A percentile compares a stretch with the other conserved stretches of the same genome.
Conservation (phyloP, 2,888 invertebrate genomes). For the Platycheirus albimanus region DNA sequence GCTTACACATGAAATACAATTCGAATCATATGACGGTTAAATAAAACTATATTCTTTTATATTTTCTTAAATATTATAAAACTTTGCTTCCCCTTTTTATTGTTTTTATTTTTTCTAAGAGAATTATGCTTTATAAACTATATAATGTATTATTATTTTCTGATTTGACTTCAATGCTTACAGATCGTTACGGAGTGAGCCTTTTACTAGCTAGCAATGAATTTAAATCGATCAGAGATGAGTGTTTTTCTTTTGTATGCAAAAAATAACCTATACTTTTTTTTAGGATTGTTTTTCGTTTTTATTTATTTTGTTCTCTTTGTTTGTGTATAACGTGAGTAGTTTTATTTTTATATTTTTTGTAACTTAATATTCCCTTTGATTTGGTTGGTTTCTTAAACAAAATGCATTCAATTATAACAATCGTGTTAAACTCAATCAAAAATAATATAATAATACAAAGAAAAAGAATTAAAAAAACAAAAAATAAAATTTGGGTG, state of each 20-base stretch:
- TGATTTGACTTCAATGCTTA: slow-evolving; percentile 34
- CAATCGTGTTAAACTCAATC: slow-evolving; percentile 28
- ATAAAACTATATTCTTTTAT: background rate
- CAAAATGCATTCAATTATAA: slow-evolving; percentile 48
- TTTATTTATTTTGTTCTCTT: slow-evolving; percentile 31
- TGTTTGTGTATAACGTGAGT: slow-evolving; percentile 38
- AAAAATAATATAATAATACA: slow-evolving; percentile 17
- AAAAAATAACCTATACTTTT: slow-evolving; percentile 30
- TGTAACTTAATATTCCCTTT: slow-evolving; percentile 30
- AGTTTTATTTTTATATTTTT: slow-evolving; percentile 18
- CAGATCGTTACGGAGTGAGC: slow-evolving; percentile 20
- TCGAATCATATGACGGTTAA: too few species aligned
- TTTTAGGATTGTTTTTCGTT: slow-evolving; percentile 50
- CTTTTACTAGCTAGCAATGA: background rate
- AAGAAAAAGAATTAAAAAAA: slow-evolving; percentile 19
- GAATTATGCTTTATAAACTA: slow-evolving; percentile 33
- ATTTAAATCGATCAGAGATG: slow-evolving; percentile 9
- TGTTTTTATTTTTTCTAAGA: slow-evolving; percentile 23
- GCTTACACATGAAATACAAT: too few species aligned
- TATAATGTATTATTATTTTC: slow-evolving; percentile 31
- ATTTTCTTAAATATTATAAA: slow-evolving; percentile 54
- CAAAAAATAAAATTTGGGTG: slow-evolving; percentile 50
- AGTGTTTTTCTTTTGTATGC: background rate
- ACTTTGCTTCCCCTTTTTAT: slow-evolving; percentile 24
- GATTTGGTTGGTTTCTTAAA: slow-evolving; percentile 29